Percentiles rank a stretch among this genome's conserved stretches.
phyloP scores from a whole-genome alignment of 2,113 vertebrate genomes.

The Cettia cetti region DNA sequence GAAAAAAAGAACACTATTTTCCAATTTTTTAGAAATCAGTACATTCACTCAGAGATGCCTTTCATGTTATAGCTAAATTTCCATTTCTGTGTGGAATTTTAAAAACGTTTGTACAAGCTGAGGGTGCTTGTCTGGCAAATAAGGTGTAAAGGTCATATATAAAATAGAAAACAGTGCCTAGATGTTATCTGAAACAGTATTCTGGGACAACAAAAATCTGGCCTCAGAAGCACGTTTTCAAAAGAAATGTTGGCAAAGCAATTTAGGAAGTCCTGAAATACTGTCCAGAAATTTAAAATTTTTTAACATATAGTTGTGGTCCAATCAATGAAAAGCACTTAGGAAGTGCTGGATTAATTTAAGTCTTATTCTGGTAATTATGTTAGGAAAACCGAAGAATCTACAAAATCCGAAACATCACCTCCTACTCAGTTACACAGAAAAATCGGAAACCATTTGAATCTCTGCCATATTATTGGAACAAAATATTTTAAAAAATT shows the following conservation, averaged over 20 bases:
- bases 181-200: background rate
- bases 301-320: background rate
- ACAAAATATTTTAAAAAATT: background rate
- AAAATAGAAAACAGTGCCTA: background rate
- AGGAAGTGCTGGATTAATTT: background rate
- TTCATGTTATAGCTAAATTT: background rate
- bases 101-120: background rate
- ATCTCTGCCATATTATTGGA: slow-evolving; percentile 2
- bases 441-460: background rate
- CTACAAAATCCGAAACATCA: background rate
- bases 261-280: background rate
- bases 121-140: background rate
- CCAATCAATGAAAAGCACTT: background rate
- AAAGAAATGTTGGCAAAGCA: background rate
- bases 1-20: background rate
- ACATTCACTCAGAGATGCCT: background rate
- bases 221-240: background rate
- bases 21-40: background rate
- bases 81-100: background rate
- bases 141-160: background rate
- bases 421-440: background rate
- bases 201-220: background rate
- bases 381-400: background rate
- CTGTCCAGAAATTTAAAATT: background rate
- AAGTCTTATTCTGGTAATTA: background rate